Evolutionary conservation across 2,113 vertebrate species (phyloP), one percentile per base, ranked within the genome.

Genomic region (Suricata suricatta): DNA sequence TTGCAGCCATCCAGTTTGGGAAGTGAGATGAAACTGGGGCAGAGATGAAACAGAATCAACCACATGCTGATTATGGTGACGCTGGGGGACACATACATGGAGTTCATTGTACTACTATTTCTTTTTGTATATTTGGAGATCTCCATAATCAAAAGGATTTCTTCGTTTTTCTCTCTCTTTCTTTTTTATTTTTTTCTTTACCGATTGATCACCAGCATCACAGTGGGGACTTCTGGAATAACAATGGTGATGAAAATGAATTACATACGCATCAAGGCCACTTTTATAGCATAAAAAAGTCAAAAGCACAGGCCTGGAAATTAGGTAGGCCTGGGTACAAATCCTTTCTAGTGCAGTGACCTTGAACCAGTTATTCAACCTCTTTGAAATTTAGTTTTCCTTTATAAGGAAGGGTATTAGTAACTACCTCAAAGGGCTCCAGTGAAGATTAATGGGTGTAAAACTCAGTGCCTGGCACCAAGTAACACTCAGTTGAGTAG

Each of bases 71-170:
- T 94, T 81, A 92, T 33, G 64, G 52, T 66, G 88, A 82, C 92
- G 54, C 69, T 79, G 44, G 63, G 16, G 38, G 64, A 60, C 25
- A 44, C 44, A 47, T 88, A 57, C 84, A 81, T 41, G 82, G 95
- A 68, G 69, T 90, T 96, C 79, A 93, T 95, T 92, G 93, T 60
- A 52, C 27, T 81, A 71, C 88, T 93, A 90, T 90, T 93, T 91
- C 80, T 87, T 76, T 93, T 66, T 79, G 50, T 86, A 77, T 76
- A 92, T 96, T 86, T 89, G 29, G 87, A 84, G 41, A 41, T 63
- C 96, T 90, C 84, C 71, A 63, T 82, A 96, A 96, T 96, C 88
- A 90, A 96, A 92, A 86, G 69, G 8, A 23, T 87, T 33, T 82
- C 41, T 88, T 86, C 76, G 66, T 16, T 60, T 60, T 60, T 9